Evolutionary conservation across 2,888 invertebrate genomes (phyloP), one percentile per base, ranked within the genome.

Genomic region (Pandemis cinnamomeana): DNA sequence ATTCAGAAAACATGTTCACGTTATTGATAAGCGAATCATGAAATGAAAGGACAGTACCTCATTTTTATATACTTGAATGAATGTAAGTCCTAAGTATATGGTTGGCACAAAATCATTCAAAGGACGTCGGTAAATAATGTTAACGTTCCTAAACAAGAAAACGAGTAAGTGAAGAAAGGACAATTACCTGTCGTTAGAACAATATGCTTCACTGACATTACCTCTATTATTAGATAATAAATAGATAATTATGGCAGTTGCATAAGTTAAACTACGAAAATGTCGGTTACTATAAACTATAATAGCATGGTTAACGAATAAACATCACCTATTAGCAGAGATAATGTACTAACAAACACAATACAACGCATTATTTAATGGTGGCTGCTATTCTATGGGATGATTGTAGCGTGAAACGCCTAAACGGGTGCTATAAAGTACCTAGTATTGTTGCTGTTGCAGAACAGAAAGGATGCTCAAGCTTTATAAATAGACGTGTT

Each of bases 261-360:
- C 67, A 51, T 64, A 69, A 71, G 51, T 41, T 8, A 41, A 63
- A 63, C 46, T 10, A 13, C 20, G 44, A 46, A 66, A 66, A 66
- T 27, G 64, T 69, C 64, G 58, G 20, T 55, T 20, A 55, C 68
- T 46, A 55, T 63, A 72, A 72, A 55, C 63, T 46, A 55, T 63
- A 72, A 72, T 63, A 64, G 11, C 72, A 60, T 73, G 58, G 8
- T 67, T 36, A 58, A 36, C 67, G 48, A 8, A 55, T 55, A 58
- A 68, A 68, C 20, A 48, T 68, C 44, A 44, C 58, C 41, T 67
- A 68, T 72, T 72, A 46, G n/a, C 44, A 72, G 5, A 27, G 27
- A 58, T 20, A 58, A 10, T 11, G 27, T 58, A 27, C 27, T 27
- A 58, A 20, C 58, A 58, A 58, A 58, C 58, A 58, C 58, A 27